These are phyloP conservation scores for Micrasema minimum DNA, from an alignment of 1,140 invertebrate genomes.

Conservation along the genomic window DNA sequence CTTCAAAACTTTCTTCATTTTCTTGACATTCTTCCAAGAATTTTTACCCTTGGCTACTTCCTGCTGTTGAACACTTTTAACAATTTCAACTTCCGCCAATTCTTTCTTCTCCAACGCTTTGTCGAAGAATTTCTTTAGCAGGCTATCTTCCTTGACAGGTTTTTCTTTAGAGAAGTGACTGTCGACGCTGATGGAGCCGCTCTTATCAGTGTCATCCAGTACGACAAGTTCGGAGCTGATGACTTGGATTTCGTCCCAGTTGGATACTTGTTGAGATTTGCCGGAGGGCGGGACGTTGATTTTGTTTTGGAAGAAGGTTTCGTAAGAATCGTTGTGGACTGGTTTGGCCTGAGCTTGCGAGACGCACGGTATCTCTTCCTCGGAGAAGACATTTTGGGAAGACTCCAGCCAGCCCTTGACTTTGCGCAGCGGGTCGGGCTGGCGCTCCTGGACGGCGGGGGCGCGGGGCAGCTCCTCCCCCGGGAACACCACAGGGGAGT, in stretches of 20 bases:
- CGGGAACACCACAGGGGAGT: constrained; percentile 19
- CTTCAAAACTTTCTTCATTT: constrained; percentile 31
- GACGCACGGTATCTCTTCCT: neutral
- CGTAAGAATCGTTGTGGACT: constrained; percentile 1
- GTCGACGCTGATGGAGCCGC: constrained; percentile 1
- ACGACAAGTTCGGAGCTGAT: constrained; percentile 1
- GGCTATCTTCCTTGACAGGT: neutral
- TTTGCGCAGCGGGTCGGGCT: constrained; percentile 11
- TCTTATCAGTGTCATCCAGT: neutral
- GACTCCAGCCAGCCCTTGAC: constrained; percentile 36
- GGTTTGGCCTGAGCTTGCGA: neutral
- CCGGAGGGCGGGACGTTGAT: neutral
- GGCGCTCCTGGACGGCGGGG: neutral
- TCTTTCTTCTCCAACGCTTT: constrained; percentile 2
- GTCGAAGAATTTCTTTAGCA: constrained; percentile 13
- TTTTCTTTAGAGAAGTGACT: neutral
- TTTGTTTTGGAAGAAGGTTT: constrained; percentile 11
- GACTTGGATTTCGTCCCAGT: constrained; percentile 10
- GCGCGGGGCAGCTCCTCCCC: neutral
- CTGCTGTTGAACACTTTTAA: neutral
- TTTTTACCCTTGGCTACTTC: constrained; percentile 19
- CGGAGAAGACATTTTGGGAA: constrained; percentile 8
- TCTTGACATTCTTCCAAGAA: constrained; percentile 32
- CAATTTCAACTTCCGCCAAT: neutral
- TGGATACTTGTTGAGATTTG: neutral